Conservation (phyloP, 2,113 vertebrate genomes). For the Cervus canadensis region DNA sequence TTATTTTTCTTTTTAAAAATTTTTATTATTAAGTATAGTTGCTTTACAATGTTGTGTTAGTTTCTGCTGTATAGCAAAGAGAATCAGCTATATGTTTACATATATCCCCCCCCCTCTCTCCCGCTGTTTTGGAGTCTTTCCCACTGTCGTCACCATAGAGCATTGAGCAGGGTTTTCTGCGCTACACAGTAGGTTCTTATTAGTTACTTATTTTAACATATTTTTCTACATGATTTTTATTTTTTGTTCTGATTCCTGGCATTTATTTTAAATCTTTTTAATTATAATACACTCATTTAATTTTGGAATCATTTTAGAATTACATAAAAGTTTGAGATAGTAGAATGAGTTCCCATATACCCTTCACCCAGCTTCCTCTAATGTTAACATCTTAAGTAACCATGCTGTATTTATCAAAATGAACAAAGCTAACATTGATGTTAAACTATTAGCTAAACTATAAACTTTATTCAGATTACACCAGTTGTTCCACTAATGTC, state of each 20-base stretch:
- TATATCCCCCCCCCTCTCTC: neutral
- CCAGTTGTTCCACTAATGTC: neutral
- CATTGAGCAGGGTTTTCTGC: neutral
- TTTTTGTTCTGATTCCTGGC: neutral
- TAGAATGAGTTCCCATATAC: neutral
- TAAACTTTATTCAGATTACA: neutral
- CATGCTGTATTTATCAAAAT: neutral
- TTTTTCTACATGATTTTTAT: neutral
- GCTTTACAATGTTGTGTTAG: neutral
- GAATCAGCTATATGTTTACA: neutral
- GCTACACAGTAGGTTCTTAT: neutral
- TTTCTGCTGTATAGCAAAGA: neutral
- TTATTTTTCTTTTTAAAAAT: neutral
- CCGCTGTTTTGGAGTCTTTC: neutral
- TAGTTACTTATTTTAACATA: neutral
- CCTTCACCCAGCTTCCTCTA: neutral
- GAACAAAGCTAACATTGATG: neutral
- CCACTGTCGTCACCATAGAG: neutral
- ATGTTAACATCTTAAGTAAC: neutral
- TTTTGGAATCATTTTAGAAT: slow-evolving; percentile 1
- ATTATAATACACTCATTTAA: neutral
- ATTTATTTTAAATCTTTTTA: neutral
- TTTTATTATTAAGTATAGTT: neutral
- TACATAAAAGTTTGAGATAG: neutral
- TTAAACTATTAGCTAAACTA: neutral